Percentiles rank a stretch among this genome's conserved stretches.
phyloP scores from a whole-genome alignment of 2,888 invertebrate species.

The Phoenoteleia sp. region DNA sequence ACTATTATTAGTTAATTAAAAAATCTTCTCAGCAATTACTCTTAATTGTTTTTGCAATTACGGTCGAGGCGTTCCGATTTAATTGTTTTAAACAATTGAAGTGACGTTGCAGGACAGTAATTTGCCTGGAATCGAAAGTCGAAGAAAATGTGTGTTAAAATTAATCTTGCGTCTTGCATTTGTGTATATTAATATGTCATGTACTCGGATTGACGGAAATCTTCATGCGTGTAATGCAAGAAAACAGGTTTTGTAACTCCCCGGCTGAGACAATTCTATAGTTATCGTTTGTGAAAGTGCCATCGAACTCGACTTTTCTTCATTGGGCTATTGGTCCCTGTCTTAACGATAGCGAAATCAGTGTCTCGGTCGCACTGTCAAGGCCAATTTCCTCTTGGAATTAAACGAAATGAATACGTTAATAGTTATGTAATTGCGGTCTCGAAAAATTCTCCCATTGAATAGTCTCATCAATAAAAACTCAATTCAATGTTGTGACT shows the following conservation, averaged over 20 bases:
- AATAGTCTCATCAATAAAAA: background rate
- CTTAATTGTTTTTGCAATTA: conserved; percentile 33
- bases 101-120: background rate
- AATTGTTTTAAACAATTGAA: background rate
- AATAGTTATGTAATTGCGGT: conserved; percentile 5
- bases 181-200: conserved; percentile 48
- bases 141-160: background rate
- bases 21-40: conserved; percentile 20
- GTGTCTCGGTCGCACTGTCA: conserved; percentile 81
- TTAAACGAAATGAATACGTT: conserved; percentile 23
- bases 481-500: background rate
- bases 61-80: background rate
- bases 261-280: conserved; percentile 77
- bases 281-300: conserved; percentile 82
- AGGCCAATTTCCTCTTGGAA: conserved; percentile 78
- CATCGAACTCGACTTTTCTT: conserved; percentile 81
- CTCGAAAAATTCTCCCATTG: background rate
- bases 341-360: conserved; percentile 73
- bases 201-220: conserved; percentile 55
- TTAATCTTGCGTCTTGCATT: conserved; percentile 26
- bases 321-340: conserved; percentile 75
- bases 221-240: conserved; percentile 62
- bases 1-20: conserved; percentile 46
- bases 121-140: conserved; percentile 1
- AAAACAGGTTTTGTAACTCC: conserved; percentile 79